Base-by-base conservation (phyloP, 2,113 vertebrate species). In the Chamaea fasciata region DNA sequence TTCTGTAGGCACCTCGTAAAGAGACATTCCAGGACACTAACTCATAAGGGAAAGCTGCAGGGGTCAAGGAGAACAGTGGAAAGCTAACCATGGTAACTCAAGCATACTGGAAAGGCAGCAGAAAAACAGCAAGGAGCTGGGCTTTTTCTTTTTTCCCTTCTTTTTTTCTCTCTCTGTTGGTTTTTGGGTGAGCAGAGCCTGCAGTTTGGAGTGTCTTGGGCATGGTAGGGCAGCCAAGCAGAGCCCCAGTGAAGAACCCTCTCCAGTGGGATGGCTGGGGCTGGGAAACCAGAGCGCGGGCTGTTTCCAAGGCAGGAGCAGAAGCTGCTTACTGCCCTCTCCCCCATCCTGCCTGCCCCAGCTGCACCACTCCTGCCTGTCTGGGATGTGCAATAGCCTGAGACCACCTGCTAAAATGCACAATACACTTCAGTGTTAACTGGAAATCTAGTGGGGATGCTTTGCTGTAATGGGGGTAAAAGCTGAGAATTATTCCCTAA, bases 11-110 rank as follows among this genome's bases (percentile, higher is more conserved):
- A 98, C 98, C 98, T 98, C 96, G 95, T 98, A 98, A 98, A 98
- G 98, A 98, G 98, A 97, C 98, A 98, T 98, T 98, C 98, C 98
- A 95, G 98, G 98, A 98, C 98, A 98, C 97, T 96, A 96, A 91
- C 97, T 98, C 98, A 98, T 97, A 97, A 98, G 97, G 97, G 97
- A 97, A 97, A 97, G 92, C 97, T 89, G 95, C 94, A 92, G 98
- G 98, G 97, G 98, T 97, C 97, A 97, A 78, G 17, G 60, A 85
- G 95, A 97, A 95, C 97, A 95, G 96, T 86, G 95, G 95, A 95
- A 95, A 96, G 89, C 74, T 77, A 97, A 91, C 98, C 98, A 97
- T 98, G 98, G 98, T 95, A 95, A 90, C 97, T 96, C 69, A 47
- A 87, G 31, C 53, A 81, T 39, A 76, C 94, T 86, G 74, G 80